phyloP scores from a whole-genome alignment of 2,797 vertebrate species.

The Choloepus didactylus region DNA sequence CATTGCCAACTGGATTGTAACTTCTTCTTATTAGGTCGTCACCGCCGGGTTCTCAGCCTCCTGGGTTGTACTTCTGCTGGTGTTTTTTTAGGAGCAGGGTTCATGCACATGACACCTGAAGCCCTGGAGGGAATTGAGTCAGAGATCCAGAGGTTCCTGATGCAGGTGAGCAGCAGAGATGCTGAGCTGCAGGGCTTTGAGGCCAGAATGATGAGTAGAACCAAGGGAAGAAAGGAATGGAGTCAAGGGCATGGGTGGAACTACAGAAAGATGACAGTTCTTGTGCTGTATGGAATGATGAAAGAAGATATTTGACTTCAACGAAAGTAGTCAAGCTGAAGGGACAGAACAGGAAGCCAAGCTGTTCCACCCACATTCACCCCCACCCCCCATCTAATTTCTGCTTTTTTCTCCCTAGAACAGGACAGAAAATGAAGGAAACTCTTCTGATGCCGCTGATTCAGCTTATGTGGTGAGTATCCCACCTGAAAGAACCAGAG shows the following conservation, averaged over 20 bases:
- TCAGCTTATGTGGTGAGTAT: slow-evolving; percentile 64
- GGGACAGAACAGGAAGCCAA: not conserved
- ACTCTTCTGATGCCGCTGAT: slow-evolving; percentile 49
- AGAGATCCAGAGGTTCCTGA: slow-evolving; percentile 83
- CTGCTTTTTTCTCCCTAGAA: slow-evolving; percentile 74
- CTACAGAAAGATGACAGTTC: not conserved
- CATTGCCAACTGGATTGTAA: not conserved
- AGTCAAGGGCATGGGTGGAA: not conserved
- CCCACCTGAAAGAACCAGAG: not conserved
- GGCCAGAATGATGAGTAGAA: not conserved
- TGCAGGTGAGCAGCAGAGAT: slow-evolving; percentile 72
- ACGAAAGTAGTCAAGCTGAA: not conserved
- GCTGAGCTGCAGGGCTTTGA: not conserved
- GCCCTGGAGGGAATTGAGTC: slow-evolving; percentile 91
- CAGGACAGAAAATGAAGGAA: slow-evolving; percentile 52
- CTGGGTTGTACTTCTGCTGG: slow-evolving; percentile 94
- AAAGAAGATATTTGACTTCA: not conserved
- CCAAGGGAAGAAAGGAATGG: not conserved
- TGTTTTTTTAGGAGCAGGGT: slow-evolving; percentile 94
- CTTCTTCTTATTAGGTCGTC: slow-evolving; percentile 85
- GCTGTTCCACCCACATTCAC: not conserved
- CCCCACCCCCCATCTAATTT: not conserved
- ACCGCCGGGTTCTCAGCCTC: slow-evolving; percentile 90
- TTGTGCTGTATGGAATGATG: not conserved
- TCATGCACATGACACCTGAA: slow-evolving; percentile 95